Conservation (phyloP, 2,888 invertebrate genomes). For the Diarsia brunnea region DNA sequence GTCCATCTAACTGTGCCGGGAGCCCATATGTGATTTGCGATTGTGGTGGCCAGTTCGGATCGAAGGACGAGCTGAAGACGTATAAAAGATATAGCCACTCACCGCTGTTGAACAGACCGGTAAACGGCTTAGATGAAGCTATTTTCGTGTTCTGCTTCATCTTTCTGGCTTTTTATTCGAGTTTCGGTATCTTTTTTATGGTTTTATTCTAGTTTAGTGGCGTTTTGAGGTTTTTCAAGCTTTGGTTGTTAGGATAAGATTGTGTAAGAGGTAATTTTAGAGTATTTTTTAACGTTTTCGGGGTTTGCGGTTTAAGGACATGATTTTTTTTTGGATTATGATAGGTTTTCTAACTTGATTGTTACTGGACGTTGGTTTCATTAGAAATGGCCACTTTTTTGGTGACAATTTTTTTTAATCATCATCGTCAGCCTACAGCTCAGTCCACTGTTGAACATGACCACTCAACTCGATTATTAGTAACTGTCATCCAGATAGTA, state of each 20-base stretch:
- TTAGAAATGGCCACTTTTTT: not conserved
- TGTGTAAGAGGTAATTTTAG: not conserved
- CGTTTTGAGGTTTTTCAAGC: not conserved
- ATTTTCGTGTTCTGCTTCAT: slow-evolving; percentile 19
- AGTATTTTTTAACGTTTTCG: not conserved
- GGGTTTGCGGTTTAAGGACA: no score
- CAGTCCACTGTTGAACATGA: no score
- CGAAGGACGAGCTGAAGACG: slow-evolving; percentile 39
- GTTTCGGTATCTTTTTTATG: slow-evolving; percentile 2
- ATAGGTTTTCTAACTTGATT: not conserved
- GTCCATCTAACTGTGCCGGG: not conserved
- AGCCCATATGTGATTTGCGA: slow-evolving; percentile 55
- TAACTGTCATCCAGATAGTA: no score
- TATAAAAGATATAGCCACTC: slow-evolving; percentile 45
- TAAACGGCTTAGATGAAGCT: slow-evolving; percentile 22
- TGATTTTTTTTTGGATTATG: no score
- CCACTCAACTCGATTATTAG: no score
- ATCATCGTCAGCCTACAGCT: no score
- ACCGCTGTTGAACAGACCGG: slow-evolving; percentile 1
- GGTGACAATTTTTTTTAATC: no score
- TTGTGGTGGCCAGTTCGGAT: slow-evolving; percentile 37
- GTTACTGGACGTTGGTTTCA: not conserved
- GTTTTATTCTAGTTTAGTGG: not conserved
- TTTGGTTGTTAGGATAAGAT: not conserved
- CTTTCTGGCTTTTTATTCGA: slow-evolving; percentile 10